Percentiles rank a stretch among this genome's conserved stretches.
Evolutionary conservation across 2,888 invertebrate genomes (phyloP).

Genomic region (Helleia helle): DNA sequence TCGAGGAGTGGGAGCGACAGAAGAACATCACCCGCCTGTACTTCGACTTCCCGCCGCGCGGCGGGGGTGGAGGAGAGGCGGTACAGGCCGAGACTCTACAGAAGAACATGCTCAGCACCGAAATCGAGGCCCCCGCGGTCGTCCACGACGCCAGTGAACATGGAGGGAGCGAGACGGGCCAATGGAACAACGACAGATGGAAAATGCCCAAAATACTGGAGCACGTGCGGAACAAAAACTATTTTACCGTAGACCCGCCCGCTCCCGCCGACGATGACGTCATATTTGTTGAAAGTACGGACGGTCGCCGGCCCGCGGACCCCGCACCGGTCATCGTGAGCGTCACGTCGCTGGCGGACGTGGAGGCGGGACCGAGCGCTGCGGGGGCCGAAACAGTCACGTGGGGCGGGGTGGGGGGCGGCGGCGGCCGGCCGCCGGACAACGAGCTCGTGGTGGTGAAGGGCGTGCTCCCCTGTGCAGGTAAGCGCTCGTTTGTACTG

Average conservation of each 20-base stretch:
- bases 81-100: neutral
- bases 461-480: no score
- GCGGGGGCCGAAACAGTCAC: no score
- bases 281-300: no score
- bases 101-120: neutral
- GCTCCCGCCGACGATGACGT: neutral
- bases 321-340: neutral
- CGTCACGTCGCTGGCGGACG: constrained; percentile 1
- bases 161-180: neutral
- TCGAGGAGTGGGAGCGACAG: constrained; percentile 14
- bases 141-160: neutral
- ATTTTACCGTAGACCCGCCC: neutral
- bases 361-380: no score
- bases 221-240: no score
- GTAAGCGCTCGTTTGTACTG: no score
- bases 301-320: neutral
- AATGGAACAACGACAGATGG: no score
- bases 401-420: no score
- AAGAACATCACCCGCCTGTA: constrained; percentile 9
- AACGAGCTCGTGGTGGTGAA: no score
- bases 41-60: constrained; percentile 9
- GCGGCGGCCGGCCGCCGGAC: neutral
- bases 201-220: no score
- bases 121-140: neutral
- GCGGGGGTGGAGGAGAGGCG: no score